These are phyloP conservation scores for Galerucella pusilla DNA, from an alignment of 2,888 invertebrate genomes.

Conservation along the genomic window DNA sequence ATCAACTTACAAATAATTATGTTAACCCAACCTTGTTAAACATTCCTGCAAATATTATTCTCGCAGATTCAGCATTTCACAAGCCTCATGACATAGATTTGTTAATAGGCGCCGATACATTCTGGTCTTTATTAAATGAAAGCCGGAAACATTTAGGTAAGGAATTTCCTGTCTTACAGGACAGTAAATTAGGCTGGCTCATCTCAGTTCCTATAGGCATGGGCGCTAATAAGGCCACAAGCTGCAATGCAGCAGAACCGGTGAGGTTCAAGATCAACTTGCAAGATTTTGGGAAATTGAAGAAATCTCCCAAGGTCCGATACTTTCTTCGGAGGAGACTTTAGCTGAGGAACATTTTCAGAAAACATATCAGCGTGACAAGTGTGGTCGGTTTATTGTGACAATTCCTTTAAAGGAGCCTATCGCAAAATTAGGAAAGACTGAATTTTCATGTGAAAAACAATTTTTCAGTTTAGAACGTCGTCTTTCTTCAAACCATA, in stretches of 20 bases:
- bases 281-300: conserved; percentile 31
- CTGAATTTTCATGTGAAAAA: conserved; percentile 17
- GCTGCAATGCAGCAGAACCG: conserved; percentile 17
- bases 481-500: too few relatives aligned
- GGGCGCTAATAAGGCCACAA: background rate
- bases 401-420: background rate
- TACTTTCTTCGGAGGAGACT: conserved; percentile 21
- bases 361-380: background rate
- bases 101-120: background rate
- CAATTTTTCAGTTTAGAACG: background rate
- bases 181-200: conserved; percentile 18
- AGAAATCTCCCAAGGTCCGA: conserved; percentile 21
- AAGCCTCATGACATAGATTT: background rate
- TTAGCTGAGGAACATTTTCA: conserved; percentile 4
- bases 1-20: too few relatives aligned
- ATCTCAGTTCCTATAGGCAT: background rate
- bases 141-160: background rate
- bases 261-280: conserved; percentile 25
- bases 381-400: background rate
- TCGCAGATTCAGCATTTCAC: background rate
- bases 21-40: too few relatives aligned
- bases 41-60: background rate
- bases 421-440: background rate
- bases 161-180: conserved; percentile 21
- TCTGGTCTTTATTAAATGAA: background rate